Percentiles rank a stretch among this genome's conserved stretches.
Conservation (phyloP, 2,888 invertebrate genomes). For the Watsonalla binaria region DNA sequence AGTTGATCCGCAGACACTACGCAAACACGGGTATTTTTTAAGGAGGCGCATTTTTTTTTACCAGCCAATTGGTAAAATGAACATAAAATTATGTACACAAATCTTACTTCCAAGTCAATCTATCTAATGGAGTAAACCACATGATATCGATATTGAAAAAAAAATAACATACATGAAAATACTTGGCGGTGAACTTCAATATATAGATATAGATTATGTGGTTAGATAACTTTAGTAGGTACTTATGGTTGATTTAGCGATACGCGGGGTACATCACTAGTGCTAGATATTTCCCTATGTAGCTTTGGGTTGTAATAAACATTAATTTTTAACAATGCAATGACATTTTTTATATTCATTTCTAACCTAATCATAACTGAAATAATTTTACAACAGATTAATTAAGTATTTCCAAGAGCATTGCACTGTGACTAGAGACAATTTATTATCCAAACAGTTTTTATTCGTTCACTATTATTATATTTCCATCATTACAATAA, state of each 20-base stretch:
- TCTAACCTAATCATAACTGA: slow-evolving; percentile 11
- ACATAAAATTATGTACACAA: no score
- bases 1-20: no score
- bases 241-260: slow-evolving; percentile 20
- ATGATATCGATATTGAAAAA: no score
- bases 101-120: no score
- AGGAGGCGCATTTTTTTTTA: no score
- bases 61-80: no score
- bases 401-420: slow-evolving; percentile 9
- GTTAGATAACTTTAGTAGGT: not conserved
- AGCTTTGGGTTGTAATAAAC: slow-evolving; percentile 43
- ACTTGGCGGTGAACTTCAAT: no score
- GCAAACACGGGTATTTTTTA: no score
- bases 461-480: slow-evolving; percentile 43
- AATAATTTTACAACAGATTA: slow-evolving; percentile 3
- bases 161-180: no score
- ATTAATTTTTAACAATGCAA: slow-evolving; percentile 38
- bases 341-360: slow-evolving; percentile 32
- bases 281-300: slow-evolving; percentile 34
- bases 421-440: slow-evolving; percentile 45
- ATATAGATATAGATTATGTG: not conserved
- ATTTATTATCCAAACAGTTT: slow-evolving; percentile 30
- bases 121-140: no score
- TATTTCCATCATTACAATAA: slow-evolving; percentile 38
- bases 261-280: slow-evolving; percentile 32